A percentile compares a stretch with the other conserved stretches of the same genome.
These are phyloP conservation scores for Mechanitis messenoides DNA, from an alignment of 2,888 invertebrate species.

Conservation along the genomic window DNA sequence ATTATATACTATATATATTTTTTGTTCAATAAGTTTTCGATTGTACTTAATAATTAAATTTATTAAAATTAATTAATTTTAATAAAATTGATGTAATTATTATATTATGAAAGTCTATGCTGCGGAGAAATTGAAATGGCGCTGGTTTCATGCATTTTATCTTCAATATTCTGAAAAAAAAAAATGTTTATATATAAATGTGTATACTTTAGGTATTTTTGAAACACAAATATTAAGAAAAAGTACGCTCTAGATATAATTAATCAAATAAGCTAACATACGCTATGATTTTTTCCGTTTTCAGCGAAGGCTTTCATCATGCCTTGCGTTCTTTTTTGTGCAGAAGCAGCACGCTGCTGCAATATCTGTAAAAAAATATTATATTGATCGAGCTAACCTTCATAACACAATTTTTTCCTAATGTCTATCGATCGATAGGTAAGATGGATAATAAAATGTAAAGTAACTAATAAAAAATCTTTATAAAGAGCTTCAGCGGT, in stretches of 20 bases:
- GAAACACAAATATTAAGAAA: no score
- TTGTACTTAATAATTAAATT: no score
- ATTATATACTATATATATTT: no score
- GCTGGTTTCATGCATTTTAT: conserved; percentile 45
- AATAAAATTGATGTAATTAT: conserved; percentile 21
- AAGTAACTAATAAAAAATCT: no score
- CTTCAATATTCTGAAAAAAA: conserved; percentile 27
- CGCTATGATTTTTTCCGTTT: conserved; percentile 36
- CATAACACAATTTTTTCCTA: no score
- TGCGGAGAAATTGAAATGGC: conserved; percentile 56
- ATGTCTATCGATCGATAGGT: no score
- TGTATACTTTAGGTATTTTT: no score
- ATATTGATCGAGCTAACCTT: background rate
- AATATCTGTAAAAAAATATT: conserved; percentile 49
- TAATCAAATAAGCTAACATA: background rate
- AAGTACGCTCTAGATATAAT: no score
- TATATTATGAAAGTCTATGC: conserved; percentile 59
- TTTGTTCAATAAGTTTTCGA: no score
- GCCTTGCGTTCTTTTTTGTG: conserved; percentile 58
- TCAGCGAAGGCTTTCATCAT: conserved; percentile 48
- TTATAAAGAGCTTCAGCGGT: no score
- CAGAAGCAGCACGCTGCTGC: conserved; percentile 67
- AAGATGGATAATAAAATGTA: no score
- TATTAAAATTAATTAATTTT: conserved; percentile 26
- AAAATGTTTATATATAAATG: conserved; percentile 1